These are phyloP conservation scores for Flexamia atlantica DNA, from an alignment of 2,888 invertebrate species.

Conservation along the genomic window DNA sequence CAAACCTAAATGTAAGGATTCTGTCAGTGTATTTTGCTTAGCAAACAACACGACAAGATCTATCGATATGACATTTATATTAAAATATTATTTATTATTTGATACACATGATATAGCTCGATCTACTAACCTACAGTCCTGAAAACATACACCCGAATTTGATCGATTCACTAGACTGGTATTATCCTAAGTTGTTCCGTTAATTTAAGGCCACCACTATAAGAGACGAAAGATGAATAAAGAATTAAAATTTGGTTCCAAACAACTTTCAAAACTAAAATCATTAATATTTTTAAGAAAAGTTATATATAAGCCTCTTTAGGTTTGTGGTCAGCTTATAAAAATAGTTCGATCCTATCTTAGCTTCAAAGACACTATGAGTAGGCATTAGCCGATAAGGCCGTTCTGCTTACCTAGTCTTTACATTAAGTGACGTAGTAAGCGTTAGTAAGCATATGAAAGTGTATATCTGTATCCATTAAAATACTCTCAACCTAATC, in stretches of 20 bases:
- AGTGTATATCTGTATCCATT: slow-evolving; percentile 62
- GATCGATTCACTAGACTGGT: slow-evolving; percentile 4
- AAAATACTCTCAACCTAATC: slow-evolving; percentile 37
- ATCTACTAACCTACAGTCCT: neutral
- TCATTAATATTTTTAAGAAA: slow-evolving; percentile 14
- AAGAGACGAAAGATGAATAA: slow-evolving; percentile 13
- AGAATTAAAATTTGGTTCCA: neutral
- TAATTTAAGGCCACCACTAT: slow-evolving; percentile 50
- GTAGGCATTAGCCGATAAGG: slow-evolving; percentile 51
- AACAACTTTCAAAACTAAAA: slow-evolving; percentile 26
- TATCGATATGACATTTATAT: slow-evolving; percentile 20
- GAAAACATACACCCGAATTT: slow-evolving; percentile 7
- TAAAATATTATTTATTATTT: slow-evolving; percentile 35
- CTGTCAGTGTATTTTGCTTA: slow-evolving; percentile 28
- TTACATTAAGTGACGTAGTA: slow-evolving; percentile 21
- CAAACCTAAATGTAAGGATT: slow-evolving; percentile 47
- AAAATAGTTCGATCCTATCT: slow-evolving; percentile 55
- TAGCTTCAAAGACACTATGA: slow-evolving; percentile 41
- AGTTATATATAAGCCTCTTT: neutral
- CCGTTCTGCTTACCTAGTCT: slow-evolving; percentile 32
- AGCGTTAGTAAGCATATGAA: slow-evolving; percentile 57
- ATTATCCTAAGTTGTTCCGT: slow-evolving; percentile 44
- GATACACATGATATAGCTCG: slow-evolving; percentile 16
- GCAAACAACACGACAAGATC: slow-evolving; percentile 36
- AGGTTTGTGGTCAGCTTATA: slow-evolving; percentile 28